Evolutionary conservation across 2,797 vertebrate genomes (phyloP).

Genomic region (Octomys mimax): DNA sequence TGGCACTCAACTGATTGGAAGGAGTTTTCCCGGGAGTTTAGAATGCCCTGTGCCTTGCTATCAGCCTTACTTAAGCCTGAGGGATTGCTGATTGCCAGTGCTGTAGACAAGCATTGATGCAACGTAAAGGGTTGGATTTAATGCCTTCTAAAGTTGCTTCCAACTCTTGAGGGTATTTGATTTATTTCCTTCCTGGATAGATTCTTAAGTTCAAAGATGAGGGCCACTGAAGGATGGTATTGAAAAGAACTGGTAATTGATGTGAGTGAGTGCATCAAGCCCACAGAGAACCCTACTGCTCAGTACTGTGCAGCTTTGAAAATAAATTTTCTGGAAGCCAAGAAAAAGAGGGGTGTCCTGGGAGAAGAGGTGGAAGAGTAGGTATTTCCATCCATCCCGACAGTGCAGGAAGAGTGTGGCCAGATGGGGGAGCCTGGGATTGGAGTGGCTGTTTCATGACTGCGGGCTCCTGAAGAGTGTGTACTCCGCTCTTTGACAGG

Average conservation of each 20-base stretch:
- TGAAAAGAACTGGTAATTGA: neutral
- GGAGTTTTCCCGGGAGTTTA: neutral
- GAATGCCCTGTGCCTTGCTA: neutral
- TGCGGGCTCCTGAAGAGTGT: neutral
- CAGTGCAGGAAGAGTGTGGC: neutral
- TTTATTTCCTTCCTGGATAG: conserved; percentile 66
- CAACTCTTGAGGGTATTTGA: conserved; percentile 37
- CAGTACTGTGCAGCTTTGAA: neutral
- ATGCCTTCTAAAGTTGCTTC: conserved; percentile 57
- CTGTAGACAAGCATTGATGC: neutral
- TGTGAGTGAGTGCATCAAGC: neutral
- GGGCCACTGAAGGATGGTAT: neutral
- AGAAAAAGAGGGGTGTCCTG: neutral
- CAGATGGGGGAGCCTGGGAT: neutral
- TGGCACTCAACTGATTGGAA: neutral
- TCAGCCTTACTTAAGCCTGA: neutral
- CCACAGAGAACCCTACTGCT: neutral
- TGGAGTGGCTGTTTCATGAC: neutral
- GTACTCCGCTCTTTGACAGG: neutral
- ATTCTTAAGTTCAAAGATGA: conserved; percentile 47
- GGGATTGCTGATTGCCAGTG: neutral
- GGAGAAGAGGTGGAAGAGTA: neutral
- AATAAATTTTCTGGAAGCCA: neutral
- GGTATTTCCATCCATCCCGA: neutral
- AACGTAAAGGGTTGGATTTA: conserved; percentile 33